Conservation (phyloP, 2,888 invertebrate species). For the Polymixis flavicincta region DNA sequence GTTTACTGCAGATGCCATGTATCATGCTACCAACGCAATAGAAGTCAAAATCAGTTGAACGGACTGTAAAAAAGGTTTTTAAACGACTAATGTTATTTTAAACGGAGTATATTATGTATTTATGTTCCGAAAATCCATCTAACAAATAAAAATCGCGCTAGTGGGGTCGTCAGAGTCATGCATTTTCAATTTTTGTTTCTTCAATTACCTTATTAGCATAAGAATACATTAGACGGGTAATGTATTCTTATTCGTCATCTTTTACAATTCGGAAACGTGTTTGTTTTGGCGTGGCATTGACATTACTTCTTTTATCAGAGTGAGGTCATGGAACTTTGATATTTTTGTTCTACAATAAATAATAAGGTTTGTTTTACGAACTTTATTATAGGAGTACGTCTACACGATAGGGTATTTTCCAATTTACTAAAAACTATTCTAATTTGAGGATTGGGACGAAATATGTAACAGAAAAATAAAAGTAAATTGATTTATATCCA, state of each 20-base stretch:
- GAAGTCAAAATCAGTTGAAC: too few species aligned
- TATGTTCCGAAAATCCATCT: not conserved
- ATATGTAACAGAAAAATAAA: too few species aligned
- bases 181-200: slow-evolving; percentile 25
- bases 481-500: too few species aligned
- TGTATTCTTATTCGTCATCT: slow-evolving; percentile 26
- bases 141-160: not conserved
- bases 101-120: not conserved
- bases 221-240: slow-evolving; percentile 13
- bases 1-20: too few species aligned
- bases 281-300: slow-evolving; percentile 51
- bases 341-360: slow-evolving; percentile 10
- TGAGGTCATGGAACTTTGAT: slow-evolving; percentile 52
- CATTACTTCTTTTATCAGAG: slow-evolving; percentile 44
- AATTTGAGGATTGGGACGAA: too few species aligned
- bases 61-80: too few species aligned
- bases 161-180: not conserved
- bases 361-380: not conserved
- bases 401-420: too few species aligned
- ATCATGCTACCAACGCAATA: too few species aligned
- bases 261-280: slow-evolving; percentile 22
- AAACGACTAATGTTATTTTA: too few species aligned
- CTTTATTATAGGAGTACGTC: not conserved
- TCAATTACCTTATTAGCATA: slow-evolving; percentile 34
- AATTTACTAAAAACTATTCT: too few species aligned